Conservation (phyloP, 2,888 invertebrate species). For the Epinotia bilunana region DNA sequence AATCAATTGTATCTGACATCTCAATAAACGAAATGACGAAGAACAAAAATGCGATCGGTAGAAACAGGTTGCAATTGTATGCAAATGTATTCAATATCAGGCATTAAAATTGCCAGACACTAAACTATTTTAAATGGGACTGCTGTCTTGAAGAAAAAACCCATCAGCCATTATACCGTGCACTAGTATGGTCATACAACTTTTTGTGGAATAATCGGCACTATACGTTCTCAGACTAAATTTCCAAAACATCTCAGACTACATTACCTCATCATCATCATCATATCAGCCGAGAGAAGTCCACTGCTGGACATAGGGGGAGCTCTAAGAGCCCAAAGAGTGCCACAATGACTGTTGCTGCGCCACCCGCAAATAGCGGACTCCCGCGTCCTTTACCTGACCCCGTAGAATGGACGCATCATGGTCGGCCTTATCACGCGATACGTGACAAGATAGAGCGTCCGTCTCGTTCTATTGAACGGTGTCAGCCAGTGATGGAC, state of each 20-base stretch:
- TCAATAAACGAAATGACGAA: conserved; percentile 4
- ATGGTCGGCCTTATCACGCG: no score
- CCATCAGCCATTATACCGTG: neutral
- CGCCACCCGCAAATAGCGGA: no score
- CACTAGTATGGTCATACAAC: neutral
- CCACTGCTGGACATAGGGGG: no score
- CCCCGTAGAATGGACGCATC: no score
- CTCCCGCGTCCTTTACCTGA: no score
- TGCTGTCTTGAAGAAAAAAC: neutral
- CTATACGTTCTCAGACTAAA: neutral
- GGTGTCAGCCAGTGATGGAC: no score
- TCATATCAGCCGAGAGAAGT: no score
- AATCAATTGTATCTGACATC: conserved; percentile 13
- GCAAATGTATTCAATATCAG: conserved; percentile 11
- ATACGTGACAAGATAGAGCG: no score
- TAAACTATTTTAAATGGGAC: neutral
- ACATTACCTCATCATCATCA: no score
- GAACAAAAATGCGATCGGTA: neutral
- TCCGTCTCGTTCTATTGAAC: no score
- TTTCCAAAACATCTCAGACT: neutral
- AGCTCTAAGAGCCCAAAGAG: no score
- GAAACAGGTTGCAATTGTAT: conserved; percentile 20
- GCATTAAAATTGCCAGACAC: conserved; percentile 24
- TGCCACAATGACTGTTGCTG: no score
- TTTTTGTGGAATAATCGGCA: neutral